A percentile compares a stretch with the other conserved stretches of the same genome.
phyloP scores from a whole-genome alignment of 2,888 invertebrate genomes.

The Aphidius colemani region DNA sequence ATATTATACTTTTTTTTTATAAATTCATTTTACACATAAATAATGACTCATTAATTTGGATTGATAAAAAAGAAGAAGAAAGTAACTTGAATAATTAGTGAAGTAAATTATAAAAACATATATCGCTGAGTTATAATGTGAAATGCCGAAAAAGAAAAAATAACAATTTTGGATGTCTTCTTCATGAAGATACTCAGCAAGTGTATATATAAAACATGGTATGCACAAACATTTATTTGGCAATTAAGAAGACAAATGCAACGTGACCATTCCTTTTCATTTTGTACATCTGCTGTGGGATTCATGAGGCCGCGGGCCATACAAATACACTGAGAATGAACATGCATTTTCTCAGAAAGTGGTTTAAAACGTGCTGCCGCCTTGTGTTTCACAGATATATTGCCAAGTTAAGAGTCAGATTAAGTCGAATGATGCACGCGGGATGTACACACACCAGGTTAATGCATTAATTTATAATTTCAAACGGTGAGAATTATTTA shows the following conservation, averaged over 20 bases:
- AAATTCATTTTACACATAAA: background rate
- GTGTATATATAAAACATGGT: constrained; percentile 1
- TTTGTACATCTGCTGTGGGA: background rate
- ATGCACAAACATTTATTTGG: constrained; percentile 28
- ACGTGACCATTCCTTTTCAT: no score
- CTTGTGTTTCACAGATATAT: constrained; percentile 1
- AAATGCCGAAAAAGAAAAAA: no score
- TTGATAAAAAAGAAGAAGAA: background rate
- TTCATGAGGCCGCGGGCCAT: constrained; percentile 5
- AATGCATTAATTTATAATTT: constrained; percentile 6
- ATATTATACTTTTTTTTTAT: constrained; percentile 1
- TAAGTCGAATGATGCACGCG: constrained; percentile 5
- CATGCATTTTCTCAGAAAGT: background rate
- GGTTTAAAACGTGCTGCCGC: constrained; percentile 2
- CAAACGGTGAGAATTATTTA: no score
- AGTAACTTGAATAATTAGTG: background rate
- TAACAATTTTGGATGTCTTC: no score
- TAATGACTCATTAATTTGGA: no score
- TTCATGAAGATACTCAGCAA: background rate
- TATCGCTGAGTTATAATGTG: constrained; percentile 1
- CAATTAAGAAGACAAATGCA: constrained; percentile 26
- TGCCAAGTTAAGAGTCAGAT: constrained; percentile 1
- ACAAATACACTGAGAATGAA: background rate
- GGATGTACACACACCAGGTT: background rate
- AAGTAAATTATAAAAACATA: background rate